A percentile compares a stretch with the other conserved stretches of the same genome.
Conservation (phyloP, 2,888 invertebrate genomes). For the Macrophya annulata region DNA sequence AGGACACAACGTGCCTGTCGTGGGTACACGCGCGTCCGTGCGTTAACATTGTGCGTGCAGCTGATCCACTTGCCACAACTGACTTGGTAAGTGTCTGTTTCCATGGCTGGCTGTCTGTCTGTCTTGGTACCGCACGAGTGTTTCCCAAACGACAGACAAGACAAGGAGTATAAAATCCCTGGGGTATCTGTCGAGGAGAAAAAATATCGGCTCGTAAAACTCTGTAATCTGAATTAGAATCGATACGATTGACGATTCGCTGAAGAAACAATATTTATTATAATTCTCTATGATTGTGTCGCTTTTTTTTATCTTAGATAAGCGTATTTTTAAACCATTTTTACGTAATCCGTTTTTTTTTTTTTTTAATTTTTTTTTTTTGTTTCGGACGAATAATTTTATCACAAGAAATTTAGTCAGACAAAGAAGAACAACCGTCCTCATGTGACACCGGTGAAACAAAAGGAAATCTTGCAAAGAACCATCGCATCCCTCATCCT, state of each 20-base stretch:
- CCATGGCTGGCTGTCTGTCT: conserved; percentile 1
- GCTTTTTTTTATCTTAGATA: background rate
- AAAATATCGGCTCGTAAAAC: conserved; percentile 15
- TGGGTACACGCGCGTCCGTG: conserved; percentile 25
- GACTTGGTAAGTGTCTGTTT: background rate
- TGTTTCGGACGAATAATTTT: background rate
- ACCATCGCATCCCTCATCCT: background rate
- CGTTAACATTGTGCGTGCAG: conserved; percentile 35
- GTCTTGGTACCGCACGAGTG: conserved; percentile 15
- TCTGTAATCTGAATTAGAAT: conserved; percentile 2
- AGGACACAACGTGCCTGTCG: background rate
- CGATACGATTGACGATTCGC: background rate
- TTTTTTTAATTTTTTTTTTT: too few relatives aligned
- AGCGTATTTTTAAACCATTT: background rate
- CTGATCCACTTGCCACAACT: background rate
- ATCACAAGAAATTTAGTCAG: background rate
- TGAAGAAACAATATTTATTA: background rate
- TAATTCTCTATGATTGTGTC: background rate
- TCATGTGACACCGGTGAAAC: background rate
- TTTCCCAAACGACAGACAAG: conserved; percentile 37
- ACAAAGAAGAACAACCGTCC: conserved; percentile 23
- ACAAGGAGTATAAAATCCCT: conserved; percentile 21
- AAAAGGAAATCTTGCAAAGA: conserved; percentile 22
- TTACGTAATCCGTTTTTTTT: background rate
- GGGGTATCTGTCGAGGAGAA: background rate